Percentiles rank a stretch among this genome's conserved stretches.
phyloP scores from a whole-genome alignment of 2,888 invertebrate species.

The Nysson spinosus region DNA sequence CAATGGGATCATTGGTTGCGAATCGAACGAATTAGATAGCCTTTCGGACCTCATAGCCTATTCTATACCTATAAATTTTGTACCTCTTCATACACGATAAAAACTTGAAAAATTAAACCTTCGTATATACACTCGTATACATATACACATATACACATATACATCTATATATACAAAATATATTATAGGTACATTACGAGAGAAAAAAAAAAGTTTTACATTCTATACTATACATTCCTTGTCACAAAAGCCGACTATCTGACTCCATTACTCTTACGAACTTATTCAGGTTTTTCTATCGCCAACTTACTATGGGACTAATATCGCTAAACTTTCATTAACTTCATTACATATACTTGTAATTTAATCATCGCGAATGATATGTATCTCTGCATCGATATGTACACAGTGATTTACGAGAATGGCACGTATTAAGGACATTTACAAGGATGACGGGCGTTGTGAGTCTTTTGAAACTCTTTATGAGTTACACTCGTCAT shows the following conservation, averaged over 20 bases:
- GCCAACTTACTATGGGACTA: constrained; percentile 70
- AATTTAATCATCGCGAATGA: constrained; percentile 42
- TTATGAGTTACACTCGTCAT: too few relatives aligned
- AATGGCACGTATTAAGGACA: not conserved
- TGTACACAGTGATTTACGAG: constrained; percentile 32
- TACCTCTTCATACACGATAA: constrained; percentile 70
- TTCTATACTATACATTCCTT: constrained; percentile 62
- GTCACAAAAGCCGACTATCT: constrained; percentile 56
- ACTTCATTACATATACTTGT: constrained; percentile 52
- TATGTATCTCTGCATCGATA: constrained; percentile 43
- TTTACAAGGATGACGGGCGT: too few relatives aligned
- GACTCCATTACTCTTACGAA: constrained; percentile 56
- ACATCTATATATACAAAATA: constrained; percentile 39
- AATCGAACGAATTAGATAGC: constrained; percentile 57
- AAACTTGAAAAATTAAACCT: constrained; percentile 50
- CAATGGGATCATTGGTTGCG: constrained; percentile 32
- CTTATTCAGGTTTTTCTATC: constrained; percentile 68
- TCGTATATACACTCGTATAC: constrained; percentile 28
- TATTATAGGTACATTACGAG: constrained; percentile 54
- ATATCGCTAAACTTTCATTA: constrained; percentile 64
- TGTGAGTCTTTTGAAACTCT: too few relatives aligned
- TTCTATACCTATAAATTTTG: constrained; percentile 71
- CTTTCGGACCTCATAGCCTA: constrained; percentile 67
- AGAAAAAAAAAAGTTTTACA: constrained; percentile 66
- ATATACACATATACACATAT: constrained; percentile 31